These are phyloP conservation scores for Rachycentron canadum DNA, from an alignment of 2,797 vertebrate genomes.

Conservation along the genomic window DNA sequence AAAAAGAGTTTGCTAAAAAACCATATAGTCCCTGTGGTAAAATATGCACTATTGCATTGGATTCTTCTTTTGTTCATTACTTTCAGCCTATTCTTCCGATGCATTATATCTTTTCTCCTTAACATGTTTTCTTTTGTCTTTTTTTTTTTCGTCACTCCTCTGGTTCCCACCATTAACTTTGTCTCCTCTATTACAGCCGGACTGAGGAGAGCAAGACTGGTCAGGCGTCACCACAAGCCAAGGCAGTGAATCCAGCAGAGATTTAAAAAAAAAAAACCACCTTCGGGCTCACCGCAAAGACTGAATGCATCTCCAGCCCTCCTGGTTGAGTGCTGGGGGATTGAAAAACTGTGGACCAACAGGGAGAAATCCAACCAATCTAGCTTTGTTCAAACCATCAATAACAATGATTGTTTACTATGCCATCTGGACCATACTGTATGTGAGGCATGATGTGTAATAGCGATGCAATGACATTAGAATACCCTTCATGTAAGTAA, in stretches of 20 bases:
- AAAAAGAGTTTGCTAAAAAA: constrained; percentile 38
- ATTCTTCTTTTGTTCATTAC: background rate
- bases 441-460: constrained; percentile 53
- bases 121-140: constrained; percentile 4
- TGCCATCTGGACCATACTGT: constrained; percentile 48
- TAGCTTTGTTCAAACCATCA: constrained; percentile 48
- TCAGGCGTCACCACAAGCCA: constrained; percentile 68
- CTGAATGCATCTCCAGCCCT: constrained; percentile 61
- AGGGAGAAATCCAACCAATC: constrained; percentile 40
- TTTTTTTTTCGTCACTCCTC: background rate
- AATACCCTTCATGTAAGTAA: constrained; percentile 54
- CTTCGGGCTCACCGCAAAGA: constrained; percentile 54
- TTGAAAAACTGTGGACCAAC: constrained; percentile 50
- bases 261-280: background rate
- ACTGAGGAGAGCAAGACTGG: constrained; percentile 57
- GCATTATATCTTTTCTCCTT: background rate
- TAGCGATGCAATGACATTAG: constrained; percentile 45
- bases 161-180: background rate
- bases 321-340: constrained; percentile 61
- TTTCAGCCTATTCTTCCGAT: constrained; percentile 5
- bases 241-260: constrained; percentile 54
- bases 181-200: constrained; percentile 55
- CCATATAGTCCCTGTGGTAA: constrained; percentile 19
- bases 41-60: constrained; percentile 10
- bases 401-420: constrained; percentile 50